These are phyloP conservation scores for Rotaria macrura DNA, from an alignment of 2,888 invertebrate species.

Conservation along the genomic window DNA sequence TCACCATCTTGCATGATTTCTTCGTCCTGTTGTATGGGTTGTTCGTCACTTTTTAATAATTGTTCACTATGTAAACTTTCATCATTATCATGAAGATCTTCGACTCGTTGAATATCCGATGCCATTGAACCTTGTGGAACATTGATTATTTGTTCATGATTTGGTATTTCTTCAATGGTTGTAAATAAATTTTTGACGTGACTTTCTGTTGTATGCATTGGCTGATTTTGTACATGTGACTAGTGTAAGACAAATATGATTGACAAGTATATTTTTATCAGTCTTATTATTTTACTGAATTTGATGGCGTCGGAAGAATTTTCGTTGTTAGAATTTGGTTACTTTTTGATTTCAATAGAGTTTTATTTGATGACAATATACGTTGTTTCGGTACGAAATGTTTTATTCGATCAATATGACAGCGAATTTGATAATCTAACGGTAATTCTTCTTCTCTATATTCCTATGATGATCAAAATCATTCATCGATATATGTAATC, in stretches of 20 bases:
- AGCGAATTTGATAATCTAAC: conserved; percentile 1
- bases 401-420: neutral
- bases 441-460: conserved; percentile 19
- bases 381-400: neutral
- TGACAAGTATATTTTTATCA: no score
- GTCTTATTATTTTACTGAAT: neutral
- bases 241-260: neutral
- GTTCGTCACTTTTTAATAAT: neutral
- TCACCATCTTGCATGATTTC: no score
- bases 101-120: neutral
- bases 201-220: neutral
- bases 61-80: neutral
- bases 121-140: neutral
- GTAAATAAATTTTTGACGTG: neutral
- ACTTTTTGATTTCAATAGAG: neutral
- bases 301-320: neutral
- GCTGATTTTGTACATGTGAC: neutral
- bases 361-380: neutral
- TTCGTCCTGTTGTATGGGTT: neutral
- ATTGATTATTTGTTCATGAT: neutral
- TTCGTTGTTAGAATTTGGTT: neutral
- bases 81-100: neutral
- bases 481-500: neutral
- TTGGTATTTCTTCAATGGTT: neutral
- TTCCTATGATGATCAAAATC: neutral